Percentiles rank a stretch among this genome's conserved stretches.
Conservation (phyloP, 37 sponge, comb jelly and placozoan species). For the Ephydatia muelleri region DNA sequence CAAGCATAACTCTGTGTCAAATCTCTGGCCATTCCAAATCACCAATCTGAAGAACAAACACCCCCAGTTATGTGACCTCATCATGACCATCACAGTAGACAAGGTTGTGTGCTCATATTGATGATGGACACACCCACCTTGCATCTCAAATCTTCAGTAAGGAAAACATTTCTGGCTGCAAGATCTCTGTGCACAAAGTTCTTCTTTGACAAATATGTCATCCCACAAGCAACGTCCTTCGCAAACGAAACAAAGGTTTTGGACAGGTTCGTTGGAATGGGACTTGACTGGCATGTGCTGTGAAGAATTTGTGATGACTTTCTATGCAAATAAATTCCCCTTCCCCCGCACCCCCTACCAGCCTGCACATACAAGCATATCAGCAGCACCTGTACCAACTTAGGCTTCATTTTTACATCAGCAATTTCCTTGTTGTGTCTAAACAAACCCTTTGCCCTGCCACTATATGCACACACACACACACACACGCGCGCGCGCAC, state of each 20-base stretch:
- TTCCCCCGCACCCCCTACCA: too few relatives aligned
- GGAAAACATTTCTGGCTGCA: conserved; percentile 69
- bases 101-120: background rate
- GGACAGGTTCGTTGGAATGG: conserved; percentile 14
- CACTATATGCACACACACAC: too few relatives aligned
- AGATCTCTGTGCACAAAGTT: conserved; percentile 71
- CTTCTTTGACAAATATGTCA: conserved; percentile 64
- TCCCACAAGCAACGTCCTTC: conserved; percentile 60
- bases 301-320: too few relatives aligned
- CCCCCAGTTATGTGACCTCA: background rate
- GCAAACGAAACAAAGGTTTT: conserved; percentile 37
- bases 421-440: too few relatives aligned
- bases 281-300: background rate
- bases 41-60: conserved; percentile 53
- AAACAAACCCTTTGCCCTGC: too few relatives aligned
- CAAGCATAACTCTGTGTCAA: conserved; percentile 29
- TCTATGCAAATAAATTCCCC: too few relatives aligned
- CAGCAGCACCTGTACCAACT: too few relatives aligned
- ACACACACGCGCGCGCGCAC: too few relatives aligned
- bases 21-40: conserved; percentile 80
- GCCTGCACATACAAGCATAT: too few relatives aligned
- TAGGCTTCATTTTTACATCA: too few relatives aligned
- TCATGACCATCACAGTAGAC: background rate
- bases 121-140: conserved; percentile 22
- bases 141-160: conserved; percentile 57